Evolutionary conservation across 2,113 vertebrate genomes (phyloP), one percentile per base, ranked within the genome.

Genomic region (Cyanistes caeruleus): DNA sequence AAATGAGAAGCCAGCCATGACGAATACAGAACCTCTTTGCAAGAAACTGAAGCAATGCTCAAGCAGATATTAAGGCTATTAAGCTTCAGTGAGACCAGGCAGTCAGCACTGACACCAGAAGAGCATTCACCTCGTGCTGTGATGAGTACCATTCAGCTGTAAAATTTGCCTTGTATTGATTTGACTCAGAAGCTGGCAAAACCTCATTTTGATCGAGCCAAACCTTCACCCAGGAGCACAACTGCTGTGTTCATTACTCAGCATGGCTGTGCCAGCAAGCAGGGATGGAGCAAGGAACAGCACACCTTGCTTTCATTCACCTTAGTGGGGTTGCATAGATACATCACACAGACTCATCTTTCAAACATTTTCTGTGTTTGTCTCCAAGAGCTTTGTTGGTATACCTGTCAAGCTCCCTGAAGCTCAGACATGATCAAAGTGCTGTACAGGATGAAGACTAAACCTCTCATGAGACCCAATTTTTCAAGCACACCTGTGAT

Each of bases 41-140:
- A 62, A 60, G n/a, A 53, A 56, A 76, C 1, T 28, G 48, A 52
- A 81, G 33, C 35, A 72, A 33, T 0, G 0, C 7, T 69, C 31
- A 46, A 51, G 35, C 6, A 84, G 27, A 14, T n/a, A 58, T 31
- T 31, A n/a, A 60, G 53, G 37, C 70, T 35, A 62, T 46, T 13
- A 30, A 80, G 49, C 43, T 76, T 83, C 70, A 72, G n/a, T 14
- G 19, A 63, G 39, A 70, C 33, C 52, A 74, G 78, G 74, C 41
- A 44, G 83, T 33, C 60, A 82, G 52, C 52, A 31, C n/a, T 41
- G 62, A 59, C 39, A 77, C 56, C 35, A 77, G 55, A 44, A n/a
- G 58, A 89, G 46, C 41, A 60, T 52, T 52, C 63, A 56, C 30
- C 18, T 64, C 16, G 2, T 27, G 25, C 62, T 68, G 72, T 21